phyloP scores from a whole-genome alignment of 2,888 invertebrate genomes.

The Ophion slaviceki region DNA sequence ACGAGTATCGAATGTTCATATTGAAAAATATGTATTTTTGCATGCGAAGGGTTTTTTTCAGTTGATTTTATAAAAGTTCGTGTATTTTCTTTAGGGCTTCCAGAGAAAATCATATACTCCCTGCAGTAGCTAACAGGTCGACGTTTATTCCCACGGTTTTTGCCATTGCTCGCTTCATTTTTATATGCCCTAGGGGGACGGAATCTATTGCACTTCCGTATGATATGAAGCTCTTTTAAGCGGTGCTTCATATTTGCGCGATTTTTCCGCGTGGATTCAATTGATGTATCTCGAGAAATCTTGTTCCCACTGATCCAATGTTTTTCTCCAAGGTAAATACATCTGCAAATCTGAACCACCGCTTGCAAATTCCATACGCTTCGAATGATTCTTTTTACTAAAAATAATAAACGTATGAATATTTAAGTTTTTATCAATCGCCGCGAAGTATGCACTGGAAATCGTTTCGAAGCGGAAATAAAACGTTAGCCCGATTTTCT shows the following conservation, averaged over 20 bases:
- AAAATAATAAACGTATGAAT: constrained; percentile 2
- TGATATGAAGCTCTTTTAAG: neutral
- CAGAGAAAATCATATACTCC: constrained; percentile 2
- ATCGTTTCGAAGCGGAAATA: neutral
- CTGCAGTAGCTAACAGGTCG: constrained; percentile 21
- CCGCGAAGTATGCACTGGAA: constrained; percentile 4
- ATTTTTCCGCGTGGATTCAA: constrained; percentile 7
- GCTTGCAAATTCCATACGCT: neutral
- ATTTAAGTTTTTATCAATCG: neutral
- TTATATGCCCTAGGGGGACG: constrained; percentile 9
- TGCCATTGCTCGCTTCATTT: constrained; percentile 8
- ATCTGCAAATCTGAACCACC: neutral
- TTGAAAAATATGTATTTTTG: too few relatives aligned
- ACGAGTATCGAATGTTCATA: too few relatives aligned
- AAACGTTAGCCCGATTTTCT: neutral
- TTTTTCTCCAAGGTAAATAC: constrained; percentile 15
- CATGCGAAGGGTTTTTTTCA: neutral
- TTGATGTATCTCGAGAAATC: neutral
- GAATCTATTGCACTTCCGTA: constrained; percentile 6
- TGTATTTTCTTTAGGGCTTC: neutral
- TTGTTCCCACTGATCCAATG: constrained; percentile 5
- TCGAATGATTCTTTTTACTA: neutral
- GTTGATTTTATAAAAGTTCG: neutral
- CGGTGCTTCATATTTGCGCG: neutral
- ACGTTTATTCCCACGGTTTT: constrained; percentile 35